Evolutionary conservation across 2,888 invertebrate genomes (phyloP).

Genomic region (Timandra comae): DNA sequence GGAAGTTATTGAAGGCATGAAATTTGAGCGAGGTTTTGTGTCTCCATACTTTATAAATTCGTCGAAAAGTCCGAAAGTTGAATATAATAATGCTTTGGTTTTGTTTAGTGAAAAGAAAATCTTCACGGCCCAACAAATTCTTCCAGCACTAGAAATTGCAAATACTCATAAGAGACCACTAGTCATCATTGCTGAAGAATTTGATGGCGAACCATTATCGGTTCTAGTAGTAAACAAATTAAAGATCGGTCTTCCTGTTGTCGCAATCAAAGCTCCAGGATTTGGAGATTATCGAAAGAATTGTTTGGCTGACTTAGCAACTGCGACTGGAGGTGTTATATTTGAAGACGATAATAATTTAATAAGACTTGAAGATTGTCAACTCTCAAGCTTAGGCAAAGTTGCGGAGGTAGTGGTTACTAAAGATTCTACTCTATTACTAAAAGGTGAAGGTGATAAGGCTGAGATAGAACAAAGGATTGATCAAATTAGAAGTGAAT

Average conservation of each 20-base stretch:
- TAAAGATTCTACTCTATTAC: slow-evolving; percentile 90
- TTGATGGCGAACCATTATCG: slow-evolving; percentile 94
- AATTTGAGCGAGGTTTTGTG: slow-evolving; percentile 98
- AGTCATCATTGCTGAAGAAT: slow-evolving; percentile 95
- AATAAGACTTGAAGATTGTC: slow-evolving; percentile 91
- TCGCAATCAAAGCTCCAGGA: slow-evolving; percentile 96
- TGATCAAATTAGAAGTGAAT: slow-evolving; percentile 88
- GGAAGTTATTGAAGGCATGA: slow-evolving; percentile 98
- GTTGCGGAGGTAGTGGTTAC: slow-evolving; percentile 93
- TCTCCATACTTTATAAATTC: slow-evolving; percentile 99
- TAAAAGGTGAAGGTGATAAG: slow-evolving; percentile 84
- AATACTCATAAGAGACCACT: slow-evolving; percentile 93
- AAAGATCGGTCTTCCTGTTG: slow-evolving; percentile 93
- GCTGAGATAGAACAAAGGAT: slow-evolving; percentile 86
- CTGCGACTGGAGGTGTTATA: slow-evolving; percentile 92
- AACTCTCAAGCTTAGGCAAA: slow-evolving; percentile 85
- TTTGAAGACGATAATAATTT: slow-evolving; percentile 95
- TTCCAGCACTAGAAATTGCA: slow-evolving; percentile 96
- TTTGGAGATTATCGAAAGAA: slow-evolving; percentile 96
- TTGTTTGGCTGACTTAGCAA: slow-evolving; percentile 92
- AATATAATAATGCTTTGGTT: slow-evolving; percentile 95
- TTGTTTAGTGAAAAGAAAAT: slow-evolving; percentile 98
- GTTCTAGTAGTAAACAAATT: slow-evolving; percentile 92
- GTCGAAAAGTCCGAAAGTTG: slow-evolving; percentile 96
- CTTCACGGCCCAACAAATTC: slow-evolving; percentile 93